phyloP scores from a whole-genome alignment of 2,888 invertebrate species.

The Rhagonycha lutea region DNA sequence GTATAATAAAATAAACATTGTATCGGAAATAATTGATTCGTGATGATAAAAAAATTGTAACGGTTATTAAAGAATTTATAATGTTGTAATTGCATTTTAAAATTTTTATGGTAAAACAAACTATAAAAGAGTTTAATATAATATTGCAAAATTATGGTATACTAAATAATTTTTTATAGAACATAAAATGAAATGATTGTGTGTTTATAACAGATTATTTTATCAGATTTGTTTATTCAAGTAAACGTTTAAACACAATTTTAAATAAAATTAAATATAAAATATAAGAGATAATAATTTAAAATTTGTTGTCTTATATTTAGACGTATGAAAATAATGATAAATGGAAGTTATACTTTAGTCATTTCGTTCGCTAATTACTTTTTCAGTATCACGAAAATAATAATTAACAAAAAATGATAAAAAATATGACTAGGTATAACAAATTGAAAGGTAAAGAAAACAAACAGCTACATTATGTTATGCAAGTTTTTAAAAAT shows the following conservation, averaged over 20 bases:
- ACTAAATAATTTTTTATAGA: background rate
- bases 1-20: background rate
- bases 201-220: background rate
- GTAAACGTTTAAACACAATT: no score
- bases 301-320: background rate
- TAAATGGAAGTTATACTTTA: background rate
- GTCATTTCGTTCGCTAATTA: background rate
- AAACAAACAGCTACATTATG: no score
- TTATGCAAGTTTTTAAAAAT: no score
- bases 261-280: background rate
- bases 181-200: background rate
- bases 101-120: background rate
- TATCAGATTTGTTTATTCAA: background rate
- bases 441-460: no score
- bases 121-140: background rate
- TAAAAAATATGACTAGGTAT: no score
- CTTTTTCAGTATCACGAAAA: background rate
- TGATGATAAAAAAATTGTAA: background rate
- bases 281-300: background rate
- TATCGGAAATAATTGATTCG: background rate
- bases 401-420: no score
- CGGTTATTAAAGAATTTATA: background rate
- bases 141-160: background rate
- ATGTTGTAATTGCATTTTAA: background rate
- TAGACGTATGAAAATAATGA: background rate